Conservation (phyloP, 1,140 invertebrate species). For the Laupala kohalensis region DNA sequence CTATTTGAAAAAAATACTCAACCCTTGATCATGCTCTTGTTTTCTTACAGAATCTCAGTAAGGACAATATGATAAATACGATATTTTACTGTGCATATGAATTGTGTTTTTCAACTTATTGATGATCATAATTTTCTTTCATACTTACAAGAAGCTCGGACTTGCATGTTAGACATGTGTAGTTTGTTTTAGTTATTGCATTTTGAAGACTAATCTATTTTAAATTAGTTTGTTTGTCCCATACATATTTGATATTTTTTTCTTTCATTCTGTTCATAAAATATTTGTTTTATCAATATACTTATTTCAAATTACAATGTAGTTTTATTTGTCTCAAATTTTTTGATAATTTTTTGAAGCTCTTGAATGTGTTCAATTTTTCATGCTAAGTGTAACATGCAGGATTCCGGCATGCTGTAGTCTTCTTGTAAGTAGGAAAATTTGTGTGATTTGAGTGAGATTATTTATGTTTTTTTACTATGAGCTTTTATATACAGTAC, state of each 20-base stretch:
- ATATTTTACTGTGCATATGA: too few species aligned
- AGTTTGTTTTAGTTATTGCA: too few species aligned
- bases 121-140: too few species aligned
- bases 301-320: neutral
- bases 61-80: too few species aligned
- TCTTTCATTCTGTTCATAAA: neutral
- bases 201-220: too few species aligned
- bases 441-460: conserved; percentile 12
- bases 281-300: neutral
- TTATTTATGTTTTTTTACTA: conserved; percentile 12
- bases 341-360: neutral
- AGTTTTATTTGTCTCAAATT: neutral
- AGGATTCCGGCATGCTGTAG: neutral
- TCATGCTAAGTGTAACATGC: too few species aligned
- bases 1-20: neutral
- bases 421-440: neutral
- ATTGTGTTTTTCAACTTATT: too few species aligned
- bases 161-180: too few species aligned
- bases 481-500: conserved; percentile 4
- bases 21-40: neutral
- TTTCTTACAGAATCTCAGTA: too few species aligned
- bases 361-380: neutral
- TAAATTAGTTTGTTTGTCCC: too few species aligned
- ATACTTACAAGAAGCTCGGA: too few species aligned
- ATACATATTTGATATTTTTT: too few species aligned